phyloP scores from a whole-genome alignment of 2,888 invertebrate species.

The Noctua pronuba region DNA sequence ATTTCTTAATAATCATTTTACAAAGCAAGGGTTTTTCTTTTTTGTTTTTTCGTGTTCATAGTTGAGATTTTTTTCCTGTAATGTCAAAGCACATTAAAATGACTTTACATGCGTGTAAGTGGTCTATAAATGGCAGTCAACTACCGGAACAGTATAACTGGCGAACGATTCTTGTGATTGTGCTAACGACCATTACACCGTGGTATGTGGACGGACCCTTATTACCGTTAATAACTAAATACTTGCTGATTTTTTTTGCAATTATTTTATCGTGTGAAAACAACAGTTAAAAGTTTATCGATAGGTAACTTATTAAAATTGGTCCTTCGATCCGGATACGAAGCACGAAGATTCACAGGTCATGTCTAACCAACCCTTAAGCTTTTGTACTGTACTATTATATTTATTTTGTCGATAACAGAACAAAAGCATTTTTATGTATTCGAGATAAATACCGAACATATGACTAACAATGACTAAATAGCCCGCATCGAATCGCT shows the following conservation, averaged over 20 bases:
- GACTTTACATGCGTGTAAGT: constrained; percentile 61
- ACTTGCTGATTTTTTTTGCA: constrained; percentile 20
- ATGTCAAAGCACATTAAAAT: constrained; percentile 56
- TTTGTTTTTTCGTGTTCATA: constrained; percentile 43
- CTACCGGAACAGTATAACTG: constrained; percentile 64
- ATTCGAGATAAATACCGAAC: neutral
- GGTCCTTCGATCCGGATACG: constrained; percentile 6
- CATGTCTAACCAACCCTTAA: neutral
- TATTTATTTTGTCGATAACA: neutral
- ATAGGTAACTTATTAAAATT: neutral
- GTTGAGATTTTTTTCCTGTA: constrained; percentile 38
- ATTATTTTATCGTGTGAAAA: constrained; percentile 11
- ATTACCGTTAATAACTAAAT: constrained; percentile 59
- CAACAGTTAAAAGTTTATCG: too few relatives aligned
- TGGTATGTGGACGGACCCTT: constrained; percentile 43
- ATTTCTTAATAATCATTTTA: constrained; percentile 34
- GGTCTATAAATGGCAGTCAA: constrained; percentile 59
- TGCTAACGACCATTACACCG: constrained; percentile 50
- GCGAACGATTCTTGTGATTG: constrained; percentile 62
- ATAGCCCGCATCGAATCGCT: neutral
- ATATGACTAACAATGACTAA: neutral
- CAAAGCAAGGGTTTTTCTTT: constrained; percentile 25
- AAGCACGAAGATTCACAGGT: neutral
- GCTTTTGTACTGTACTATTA: neutral
- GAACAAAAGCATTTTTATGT: neutral